Conservation (phyloP, 1,140 invertebrate genomes). For the Drosophila kepulauana region DNA sequence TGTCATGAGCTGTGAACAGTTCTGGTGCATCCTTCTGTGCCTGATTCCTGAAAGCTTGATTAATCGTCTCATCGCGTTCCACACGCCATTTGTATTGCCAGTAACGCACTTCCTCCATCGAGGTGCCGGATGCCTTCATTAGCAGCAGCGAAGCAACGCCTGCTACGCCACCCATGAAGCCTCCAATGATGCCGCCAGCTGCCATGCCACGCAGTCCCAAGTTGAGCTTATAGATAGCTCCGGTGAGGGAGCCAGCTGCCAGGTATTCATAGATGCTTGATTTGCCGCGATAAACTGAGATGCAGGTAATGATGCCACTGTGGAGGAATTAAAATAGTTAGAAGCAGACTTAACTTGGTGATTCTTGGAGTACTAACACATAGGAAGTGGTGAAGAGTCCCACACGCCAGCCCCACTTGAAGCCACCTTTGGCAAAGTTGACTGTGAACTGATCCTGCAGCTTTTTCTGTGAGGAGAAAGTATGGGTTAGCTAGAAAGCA, state of each 20-base stretch:
- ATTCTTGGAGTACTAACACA: constrained; percentile 85
- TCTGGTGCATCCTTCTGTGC: constrained; percentile 47
- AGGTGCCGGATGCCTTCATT: constrained; percentile 85
- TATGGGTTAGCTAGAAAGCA: not conserved
- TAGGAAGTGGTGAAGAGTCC: constrained; percentile 88
- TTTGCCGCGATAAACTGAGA: constrained; percentile 89
- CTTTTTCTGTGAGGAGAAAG: constrained; percentile 86
- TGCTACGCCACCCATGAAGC: constrained; percentile 85
- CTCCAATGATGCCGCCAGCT: constrained; percentile 87
- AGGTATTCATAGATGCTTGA: constrained; percentile 88
- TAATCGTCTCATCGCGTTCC: constrained; percentile 69
- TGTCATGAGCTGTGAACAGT: constrained; percentile 69
- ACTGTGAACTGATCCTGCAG: constrained; percentile 89
- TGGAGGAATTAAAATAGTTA: constrained; percentile 48
- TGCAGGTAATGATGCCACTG: constrained; percentile 87
- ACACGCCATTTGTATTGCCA: constrained; percentile 86
- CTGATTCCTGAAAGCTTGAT: constrained; percentile 73
- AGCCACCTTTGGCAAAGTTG: constrained; percentile 89
- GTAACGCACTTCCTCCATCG: constrained; percentile 86
- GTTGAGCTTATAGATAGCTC: constrained; percentile 83
- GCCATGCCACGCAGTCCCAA: constrained; percentile 88
- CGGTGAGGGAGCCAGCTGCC: constrained; percentile 87
- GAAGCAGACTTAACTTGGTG: too few relatives aligned
- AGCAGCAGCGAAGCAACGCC: constrained; percentile 85
- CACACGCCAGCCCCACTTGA: constrained; percentile 88